Base-by-base conservation (phyloP, 1,140 invertebrate genomes). In the Drosophila simulans region DNA sequence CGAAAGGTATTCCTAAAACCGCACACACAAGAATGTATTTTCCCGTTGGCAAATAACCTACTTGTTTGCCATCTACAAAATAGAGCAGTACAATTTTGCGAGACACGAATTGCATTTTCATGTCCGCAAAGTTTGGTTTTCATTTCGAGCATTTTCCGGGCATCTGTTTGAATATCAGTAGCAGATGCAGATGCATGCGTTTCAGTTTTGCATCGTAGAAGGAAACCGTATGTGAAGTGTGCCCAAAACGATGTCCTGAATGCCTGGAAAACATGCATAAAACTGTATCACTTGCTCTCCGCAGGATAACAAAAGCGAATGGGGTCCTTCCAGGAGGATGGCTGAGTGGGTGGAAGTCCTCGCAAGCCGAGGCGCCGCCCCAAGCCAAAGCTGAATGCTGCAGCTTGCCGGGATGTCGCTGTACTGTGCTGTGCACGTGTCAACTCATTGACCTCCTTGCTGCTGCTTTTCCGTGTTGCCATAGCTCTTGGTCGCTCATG, bases 381-480 rank as follows among this genome's bases (percentile, higher is more conserved):
- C 62, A 25, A 69, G 74, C 63, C 5, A 34, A 45, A 31, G 39
- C 34, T 68, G 37, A 20, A 68, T 49, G 53, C 39, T 75, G 46
- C 73, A 69, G 56, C 58, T 43, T 68, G 70, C 40, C 27, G 34
- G 27, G 40, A 42, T 48, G 22, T 60, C 39, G 43, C 39, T 66
- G 53, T 12, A 20, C 27, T 17, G n/a, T 51, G 45, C 35, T 51
- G 31, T 69, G 66, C 57, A 77, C 74, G 74, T 77, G 74, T 77
- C 65, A 78, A 78, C 74, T 77, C 75, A 71, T 78, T 78, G 75
- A 78, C 75, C 75, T 78, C 75, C 65, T 78, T 78, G 43, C 42
- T 58, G 43, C 17, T 77, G 25, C 31, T 31, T 3, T 31, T 42
- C 35, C 35, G 35, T 40, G 48, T 43, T 55, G 59, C 35, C 71